Evolutionary conservation across 2,113 vertebrate species (phyloP), one percentile per base, ranked within the genome.

Genomic region (Ondatra zibethicus): DNA sequence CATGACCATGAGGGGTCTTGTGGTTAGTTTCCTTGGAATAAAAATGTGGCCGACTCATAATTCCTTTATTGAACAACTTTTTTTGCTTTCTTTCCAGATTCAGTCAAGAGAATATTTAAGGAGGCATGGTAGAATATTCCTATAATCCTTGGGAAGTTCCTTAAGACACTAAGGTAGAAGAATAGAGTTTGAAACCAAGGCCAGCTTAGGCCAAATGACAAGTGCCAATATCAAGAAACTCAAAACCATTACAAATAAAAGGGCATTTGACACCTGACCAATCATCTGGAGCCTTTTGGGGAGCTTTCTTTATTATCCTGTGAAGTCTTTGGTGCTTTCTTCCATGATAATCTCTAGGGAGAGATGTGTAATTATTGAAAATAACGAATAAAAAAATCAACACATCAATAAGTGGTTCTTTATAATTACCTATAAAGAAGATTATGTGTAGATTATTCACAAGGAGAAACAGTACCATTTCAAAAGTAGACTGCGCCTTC

Each of bases 1-100:
- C 14, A 75, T 98, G 98, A 93, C 88, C 98, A 97, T 75, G 76
- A 96, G 1, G 98, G 97, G 39, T 99, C 99, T 50, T 99, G 99
- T 0, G 99, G 99, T 0, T 98, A 99, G 29, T 52, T 47, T 78
- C 17, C 33, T 99, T 99, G 88, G 91, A 99, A 3, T 99, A 99
- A 95, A 61, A 36, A 93, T 99, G 97, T 99, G 84, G 5, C 45
- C 45, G n/a, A 77, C 58, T 85, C 73, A 45, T 0, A 65, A 47
- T 33, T 84, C 63, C 65, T 45, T 78, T 66, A 13, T 29, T 21
- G 55, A 70, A 72, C 16, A 36, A 21, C 50, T 8, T 50, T 8
- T 50, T 90, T 90, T 84, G 36, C 7, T 90, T 87, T 76, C 39
- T 61, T n/a, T 82, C 11, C 33, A 93, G 39, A 84, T 47, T 90